Evolutionary conservation across 1,140 invertebrate species (phyloP).

Genomic region (Drosophila sucinea): DNA sequence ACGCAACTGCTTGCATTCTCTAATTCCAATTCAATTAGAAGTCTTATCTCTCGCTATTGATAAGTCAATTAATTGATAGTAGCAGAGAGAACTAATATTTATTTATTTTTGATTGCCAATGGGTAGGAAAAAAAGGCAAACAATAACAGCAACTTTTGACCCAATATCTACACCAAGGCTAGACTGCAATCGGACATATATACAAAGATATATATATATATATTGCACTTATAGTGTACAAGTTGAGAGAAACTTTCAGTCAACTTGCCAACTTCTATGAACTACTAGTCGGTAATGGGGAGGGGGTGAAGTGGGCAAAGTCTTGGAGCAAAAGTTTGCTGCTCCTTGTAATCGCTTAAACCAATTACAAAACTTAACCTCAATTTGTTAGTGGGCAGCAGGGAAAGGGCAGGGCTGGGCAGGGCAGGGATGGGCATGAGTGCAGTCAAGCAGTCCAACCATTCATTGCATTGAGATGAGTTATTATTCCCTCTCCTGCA

Average conservation of each 20-base stretch:
- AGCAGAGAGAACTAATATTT: not conserved
- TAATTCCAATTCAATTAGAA: not conserved
- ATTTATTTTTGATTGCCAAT: not conserved
- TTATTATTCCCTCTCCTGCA: conserved; percentile 2
- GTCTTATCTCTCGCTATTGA: not conserved
- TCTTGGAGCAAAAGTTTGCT: conserved; percentile 47
- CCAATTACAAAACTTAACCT: conserved; percentile 78
- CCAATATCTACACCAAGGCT: not conserved
- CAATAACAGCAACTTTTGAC: not conserved
- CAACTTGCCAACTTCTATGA: conserved; percentile 30
- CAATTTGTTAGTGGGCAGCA: conserved; percentile 44
- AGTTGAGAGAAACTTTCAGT: conserved; percentile 32
- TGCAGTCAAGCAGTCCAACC: conserved; percentile 17
- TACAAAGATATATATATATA: not conserved
- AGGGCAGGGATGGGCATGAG: not conserved
- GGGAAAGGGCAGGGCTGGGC: too few relatives aligned
- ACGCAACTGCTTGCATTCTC: not conserved
- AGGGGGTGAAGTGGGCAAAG: not conserved
- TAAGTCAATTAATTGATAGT: conserved; percentile 5
- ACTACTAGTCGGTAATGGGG: too few relatives aligned
- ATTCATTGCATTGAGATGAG: not conserved
- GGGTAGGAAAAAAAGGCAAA: not conserved
- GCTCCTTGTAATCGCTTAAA: conserved; percentile 74
- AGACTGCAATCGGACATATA: not conserved
- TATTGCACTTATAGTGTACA: not conserved